Percentiles rank a stretch among this genome's conserved stretches.
These are phyloP conservation scores for Hemithea aestivaria DNA, from an alignment of 2,888 invertebrate genomes.

Conservation along the genomic window DNA sequence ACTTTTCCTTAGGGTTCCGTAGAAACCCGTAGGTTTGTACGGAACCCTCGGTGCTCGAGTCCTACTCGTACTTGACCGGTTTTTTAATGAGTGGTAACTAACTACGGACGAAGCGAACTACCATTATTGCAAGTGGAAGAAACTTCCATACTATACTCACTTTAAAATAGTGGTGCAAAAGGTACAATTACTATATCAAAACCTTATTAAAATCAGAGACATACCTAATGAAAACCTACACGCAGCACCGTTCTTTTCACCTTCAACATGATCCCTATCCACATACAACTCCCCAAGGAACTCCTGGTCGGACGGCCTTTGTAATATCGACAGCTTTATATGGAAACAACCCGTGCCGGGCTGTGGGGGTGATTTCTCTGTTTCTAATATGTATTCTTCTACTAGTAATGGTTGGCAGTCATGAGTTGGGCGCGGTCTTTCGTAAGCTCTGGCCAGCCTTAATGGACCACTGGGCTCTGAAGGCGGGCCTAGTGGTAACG, in stretches of 20 bases:
- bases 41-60: too few relatives aligned
- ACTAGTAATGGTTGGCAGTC: conserved; percentile 90
- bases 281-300: conserved; percentile 94
- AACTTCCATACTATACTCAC: too few relatives aligned
- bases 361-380: conserved; percentile 84
- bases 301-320: conserved; percentile 92
- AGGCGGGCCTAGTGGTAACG: conserved; percentile 78
- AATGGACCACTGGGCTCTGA: conserved; percentile 60
- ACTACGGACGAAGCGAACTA: too few relatives aligned
- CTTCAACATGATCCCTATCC: conserved; percentile 89
- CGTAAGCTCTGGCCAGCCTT: conserved; percentile 74
- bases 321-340: conserved; percentile 91
- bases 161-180: too few relatives aligned
- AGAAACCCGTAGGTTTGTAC: too few relatives aligned
- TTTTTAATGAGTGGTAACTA: too few relatives aligned
- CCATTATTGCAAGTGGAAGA: too few relatives aligned
- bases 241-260: conserved; percentile 87
- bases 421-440: conserved; percentile 80
- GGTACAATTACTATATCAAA: not conserved
- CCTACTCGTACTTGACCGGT: too few relatives aligned
- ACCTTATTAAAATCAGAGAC: conserved; percentile 14
- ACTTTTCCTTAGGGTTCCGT: too few relatives aligned
- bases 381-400: conserved; percentile 93
- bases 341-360: conserved; percentile 84
- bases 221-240: conserved; percentile 86